A percentile compares a stretch with the other conserved stretches of the same genome.
Conservation (phyloP, 2,888 invertebrate species). For the Physocephala rufipes region DNA sequence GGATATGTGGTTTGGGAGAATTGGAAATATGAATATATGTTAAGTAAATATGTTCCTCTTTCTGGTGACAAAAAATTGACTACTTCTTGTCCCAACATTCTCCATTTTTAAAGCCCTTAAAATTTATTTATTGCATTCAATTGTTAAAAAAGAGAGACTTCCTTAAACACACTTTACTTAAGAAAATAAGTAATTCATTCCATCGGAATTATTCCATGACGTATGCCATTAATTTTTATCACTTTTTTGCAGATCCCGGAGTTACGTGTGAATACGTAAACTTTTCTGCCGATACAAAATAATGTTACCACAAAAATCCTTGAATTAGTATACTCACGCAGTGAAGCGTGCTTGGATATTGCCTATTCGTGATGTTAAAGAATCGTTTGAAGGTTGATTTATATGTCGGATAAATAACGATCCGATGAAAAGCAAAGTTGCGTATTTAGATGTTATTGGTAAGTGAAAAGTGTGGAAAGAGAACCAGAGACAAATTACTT, state of each 20-base stretch:
- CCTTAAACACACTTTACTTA: too few species aligned
- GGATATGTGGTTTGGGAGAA: too few species aligned
- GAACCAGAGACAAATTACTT: background rate
- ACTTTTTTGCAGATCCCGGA: conserved; percentile 78
- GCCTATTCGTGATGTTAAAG: conserved; percentile 80
- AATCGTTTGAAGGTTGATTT: conserved; percentile 81
- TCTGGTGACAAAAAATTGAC: too few species aligned
- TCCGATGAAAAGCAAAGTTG: conserved; percentile 75
- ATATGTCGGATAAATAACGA: conserved; percentile 67
- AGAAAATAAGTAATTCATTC: too few species aligned
- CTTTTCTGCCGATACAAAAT: conserved; percentile 86
- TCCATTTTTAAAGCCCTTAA: too few species aligned
- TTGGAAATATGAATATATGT: too few species aligned
- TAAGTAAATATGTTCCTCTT: too few species aligned
- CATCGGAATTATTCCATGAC: too few species aligned
- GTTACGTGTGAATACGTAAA: conserved; percentile 90
- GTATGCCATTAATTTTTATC: conserved; percentile 18
- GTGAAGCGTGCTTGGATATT: conserved; percentile 85
- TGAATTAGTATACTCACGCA: conserved; percentile 82
- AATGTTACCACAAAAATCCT: conserved; percentile 91
- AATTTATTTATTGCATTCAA: too few species aligned
- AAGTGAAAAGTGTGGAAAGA: conserved; percentile 62
- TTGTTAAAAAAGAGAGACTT: too few species aligned
- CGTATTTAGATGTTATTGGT: conserved; percentile 89
- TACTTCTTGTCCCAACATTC: too few species aligned